Conservation (phyloP, 1,140 invertebrate genomes). For the Gryon sp. region DNA sequence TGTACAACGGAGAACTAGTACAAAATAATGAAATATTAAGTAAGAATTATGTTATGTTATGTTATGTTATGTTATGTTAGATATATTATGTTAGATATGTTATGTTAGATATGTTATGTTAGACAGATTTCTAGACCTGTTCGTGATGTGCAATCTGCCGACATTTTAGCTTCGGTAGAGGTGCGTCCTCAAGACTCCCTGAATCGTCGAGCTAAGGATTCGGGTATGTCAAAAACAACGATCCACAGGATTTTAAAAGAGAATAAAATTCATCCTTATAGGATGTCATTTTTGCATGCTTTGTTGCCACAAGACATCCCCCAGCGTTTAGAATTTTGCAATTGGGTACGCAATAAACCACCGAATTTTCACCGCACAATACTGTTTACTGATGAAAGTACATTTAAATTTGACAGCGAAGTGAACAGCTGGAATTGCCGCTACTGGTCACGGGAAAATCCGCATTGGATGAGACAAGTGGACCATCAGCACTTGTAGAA, state of each 20-base stretch:
- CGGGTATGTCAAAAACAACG: background rate
- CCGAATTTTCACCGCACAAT: background rate
- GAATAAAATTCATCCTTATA: conserved; percentile 1
- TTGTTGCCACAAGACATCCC: background rate
- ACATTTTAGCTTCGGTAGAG: conserved; percentile 13
- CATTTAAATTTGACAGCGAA: conserved; percentile 7
- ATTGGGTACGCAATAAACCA: background rate
- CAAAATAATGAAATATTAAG: too few species aligned
- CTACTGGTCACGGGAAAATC: conserved; percentile 47
- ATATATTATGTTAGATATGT: too few species aligned
- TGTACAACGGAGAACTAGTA: too few species aligned
- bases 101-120: too few species aligned
- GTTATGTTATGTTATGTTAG: too few species aligned
- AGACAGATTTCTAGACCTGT: background rate
- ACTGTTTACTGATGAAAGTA: conserved; percentile 6
- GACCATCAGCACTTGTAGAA: conserved; percentile 37
- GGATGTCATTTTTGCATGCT: background rate
- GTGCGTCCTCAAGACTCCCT: background rate
- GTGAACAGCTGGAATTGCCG: conserved; percentile 40
- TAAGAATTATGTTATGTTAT: too few species aligned
- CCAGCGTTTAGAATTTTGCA: background rate
- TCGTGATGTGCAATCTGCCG: conserved; percentile 4
- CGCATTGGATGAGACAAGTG: conserved; percentile 35
- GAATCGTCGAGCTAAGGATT: background rate
- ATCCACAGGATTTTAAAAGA: background rate